Evolutionary conservation across 2,888 invertebrate species (phyloP), one percentile per base, ranked within the genome.

Genomic region (Epinotia nisella): DNA sequence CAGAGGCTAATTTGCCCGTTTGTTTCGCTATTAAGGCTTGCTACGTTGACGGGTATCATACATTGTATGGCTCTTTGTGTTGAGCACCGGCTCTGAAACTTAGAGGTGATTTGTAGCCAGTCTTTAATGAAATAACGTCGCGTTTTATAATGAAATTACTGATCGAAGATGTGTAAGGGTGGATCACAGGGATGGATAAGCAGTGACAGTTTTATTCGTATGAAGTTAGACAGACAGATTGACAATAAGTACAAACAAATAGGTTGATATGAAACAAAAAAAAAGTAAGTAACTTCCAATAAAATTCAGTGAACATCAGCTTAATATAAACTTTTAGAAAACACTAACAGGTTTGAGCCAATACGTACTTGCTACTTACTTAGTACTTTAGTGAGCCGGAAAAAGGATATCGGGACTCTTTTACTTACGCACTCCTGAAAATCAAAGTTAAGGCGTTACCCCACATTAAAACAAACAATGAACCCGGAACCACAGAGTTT

Each of bases 1-100:
- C 86, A 81, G 79, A 82, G 88, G 86, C 91, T 93, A 92, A 93
- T 92, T 92, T 90, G 89, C 90, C 87, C 91, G 90, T 92, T 93
- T 92, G 92, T 93, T 92, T 90, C 85, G 87, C 86, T 87, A 82
- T 86, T 89, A 89, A 92, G 88, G 90, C 85, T 79, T 78, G 76
- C 80, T 66, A 61, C 41, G 72, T 59, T 64, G 66, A 61, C 79
- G 83, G 88, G 87, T 87, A 87, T 86, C 78, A 77, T 81, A 73
- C 75, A 66, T 67, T 75, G 74, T 56, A 86, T 86, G 84, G 82
- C 82, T 82, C 81, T 83, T 77, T 79, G 62, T 58, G 56, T 70
- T 64, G 62, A 64, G 17, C 53, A 24, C 49, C 51, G 53, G 19
- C 65, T 39, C 55, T 41, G 65, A 39, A 66, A 56, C 39, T 21